Evolutionary conservation across 2,113 vertebrate species (phyloP).

Genomic region (Sphyrna mokarran): DNA sequence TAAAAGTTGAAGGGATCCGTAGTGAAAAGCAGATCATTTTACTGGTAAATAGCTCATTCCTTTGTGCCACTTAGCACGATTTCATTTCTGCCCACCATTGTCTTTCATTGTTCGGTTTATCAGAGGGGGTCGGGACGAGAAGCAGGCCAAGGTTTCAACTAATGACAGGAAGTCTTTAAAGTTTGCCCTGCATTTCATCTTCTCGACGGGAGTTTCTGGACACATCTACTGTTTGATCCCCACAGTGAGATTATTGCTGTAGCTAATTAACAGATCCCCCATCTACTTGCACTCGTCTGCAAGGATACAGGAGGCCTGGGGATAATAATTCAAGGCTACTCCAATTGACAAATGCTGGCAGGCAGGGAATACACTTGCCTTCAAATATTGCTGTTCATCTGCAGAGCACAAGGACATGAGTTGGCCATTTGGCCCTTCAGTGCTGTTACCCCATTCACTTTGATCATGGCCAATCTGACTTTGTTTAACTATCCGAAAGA

Average conservation of each 20-base stretch:
- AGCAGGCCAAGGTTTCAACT: conserved; percentile 85
- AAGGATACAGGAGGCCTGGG: conserved; percentile 69
- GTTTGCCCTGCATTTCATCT: conserved; percentile 94
- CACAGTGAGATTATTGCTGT: conserved; percentile 75
- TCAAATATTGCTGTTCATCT: conserved; percentile 57
- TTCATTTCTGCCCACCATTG: conserved; percentile 71
- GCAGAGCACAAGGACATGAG: not conserved
- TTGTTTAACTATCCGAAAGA: too few species aligned
- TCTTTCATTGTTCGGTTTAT: conserved; percentile 74
- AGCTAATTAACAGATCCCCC: conserved; percentile 88
- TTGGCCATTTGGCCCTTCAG: not conserved
- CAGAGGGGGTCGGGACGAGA: conserved; percentile 75
- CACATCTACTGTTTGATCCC: conserved; percentile 90
- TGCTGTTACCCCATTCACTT: not conserved
- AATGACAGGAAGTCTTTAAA: conserved; percentile 99
- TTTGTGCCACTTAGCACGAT: conserved; percentile 70
- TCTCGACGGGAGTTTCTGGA: conserved; percentile 85
- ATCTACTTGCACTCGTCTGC: conserved; percentile 76
- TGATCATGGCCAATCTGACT: not conserved
- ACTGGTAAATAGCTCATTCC: conserved; percentile 68
- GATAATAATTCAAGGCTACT: conserved; percentile 75
- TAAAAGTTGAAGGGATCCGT: conserved; percentile 65
- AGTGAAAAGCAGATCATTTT: conserved; percentile 48
- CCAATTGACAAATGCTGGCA: conserved; percentile 53
- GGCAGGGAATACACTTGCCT: conserved; percentile 60